These are phyloP conservation scores for Lasioglossum baleicum DNA, from an alignment of 1,140 invertebrate genomes.

Conservation along the genomic window DNA sequence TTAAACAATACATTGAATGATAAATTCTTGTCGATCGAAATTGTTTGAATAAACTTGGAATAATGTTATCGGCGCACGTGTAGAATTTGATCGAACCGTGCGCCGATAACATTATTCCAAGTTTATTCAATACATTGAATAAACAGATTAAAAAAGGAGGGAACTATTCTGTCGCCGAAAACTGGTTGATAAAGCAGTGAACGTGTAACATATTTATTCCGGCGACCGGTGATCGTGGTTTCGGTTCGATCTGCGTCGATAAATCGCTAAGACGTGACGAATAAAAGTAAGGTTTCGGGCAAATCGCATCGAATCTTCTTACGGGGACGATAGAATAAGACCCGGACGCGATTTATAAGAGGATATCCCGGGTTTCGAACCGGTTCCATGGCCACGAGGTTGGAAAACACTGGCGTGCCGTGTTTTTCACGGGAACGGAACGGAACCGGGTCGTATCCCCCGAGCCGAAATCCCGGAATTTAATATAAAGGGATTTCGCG, in stretches of 20 bases:
- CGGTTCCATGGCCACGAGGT: not conserved
- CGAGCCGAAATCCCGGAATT: not conserved
- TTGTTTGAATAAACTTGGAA: too few relatives aligned
- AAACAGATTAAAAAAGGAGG: too few relatives aligned
- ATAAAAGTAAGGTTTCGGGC: not conserved
- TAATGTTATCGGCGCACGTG: too few relatives aligned
- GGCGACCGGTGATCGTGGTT: not conserved
- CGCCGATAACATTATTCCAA: too few relatives aligned
- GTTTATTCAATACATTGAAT: too few relatives aligned
- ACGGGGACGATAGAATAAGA: conserved; percentile 21
- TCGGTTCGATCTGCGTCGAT: not conserved
- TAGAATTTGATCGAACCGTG: too few relatives aligned
- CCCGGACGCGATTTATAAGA: conserved; percentile 1
- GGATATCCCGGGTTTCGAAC: not conserved
- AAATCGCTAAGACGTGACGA: not conserved
- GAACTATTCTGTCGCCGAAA: too few relatives aligned
- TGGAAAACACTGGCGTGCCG: not conserved
- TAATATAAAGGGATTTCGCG: conserved; percentile 31
- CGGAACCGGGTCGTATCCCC: too few relatives aligned
- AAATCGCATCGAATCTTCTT: not conserved
- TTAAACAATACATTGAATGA: too few relatives aligned
- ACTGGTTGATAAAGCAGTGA: too few relatives aligned
- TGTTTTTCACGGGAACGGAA: not conserved
- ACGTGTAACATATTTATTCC: conserved; percentile 3
- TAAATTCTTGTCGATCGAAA: too few relatives aligned